Percentiles rank a stretch among this genome's conserved stretches.
These are phyloP conservation scores for Phocoena phocoena DNA, from an alignment of 2,113 vertebrate species.

Conservation along the genomic window DNA sequence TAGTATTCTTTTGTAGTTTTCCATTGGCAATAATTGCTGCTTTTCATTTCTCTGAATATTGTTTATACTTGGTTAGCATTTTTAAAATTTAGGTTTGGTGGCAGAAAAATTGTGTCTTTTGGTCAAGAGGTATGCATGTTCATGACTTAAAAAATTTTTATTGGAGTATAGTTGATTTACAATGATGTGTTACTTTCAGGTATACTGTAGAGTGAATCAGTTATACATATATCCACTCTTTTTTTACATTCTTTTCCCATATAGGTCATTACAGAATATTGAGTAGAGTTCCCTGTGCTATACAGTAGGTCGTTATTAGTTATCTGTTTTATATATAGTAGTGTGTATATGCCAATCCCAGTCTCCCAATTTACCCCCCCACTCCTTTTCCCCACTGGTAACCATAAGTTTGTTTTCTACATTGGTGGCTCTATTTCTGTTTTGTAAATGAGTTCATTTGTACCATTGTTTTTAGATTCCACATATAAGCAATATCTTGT, in stretches of 20 bases:
- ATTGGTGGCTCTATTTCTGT: not conserved
- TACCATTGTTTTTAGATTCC: not conserved
- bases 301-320: not conserved
- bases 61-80: not conserved
- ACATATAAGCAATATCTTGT: not conserved
- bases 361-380: not conserved
- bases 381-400: not conserved
- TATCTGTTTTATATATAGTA: not conserved
- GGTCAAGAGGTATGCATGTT: not conserved
- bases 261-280: not conserved
- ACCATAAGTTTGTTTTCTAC: not conserved
- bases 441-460: not conserved
- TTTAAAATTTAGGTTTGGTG: constrained; percentile 18
- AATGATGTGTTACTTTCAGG: not conserved
- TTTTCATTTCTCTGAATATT: not conserved
- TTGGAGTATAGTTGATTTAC: not conserved
- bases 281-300: not conserved
- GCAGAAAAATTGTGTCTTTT: constrained; percentile 8
- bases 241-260: not conserved
- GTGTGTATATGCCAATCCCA: not conserved
- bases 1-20: not conserved
- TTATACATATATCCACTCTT: not conserved
- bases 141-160: not conserved
- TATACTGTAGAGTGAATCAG: not conserved
- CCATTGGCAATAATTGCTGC: not conserved